Conservation (phyloP, 2,888 invertebrate genomes). For the Gisinianus flammeolus region DNA sequence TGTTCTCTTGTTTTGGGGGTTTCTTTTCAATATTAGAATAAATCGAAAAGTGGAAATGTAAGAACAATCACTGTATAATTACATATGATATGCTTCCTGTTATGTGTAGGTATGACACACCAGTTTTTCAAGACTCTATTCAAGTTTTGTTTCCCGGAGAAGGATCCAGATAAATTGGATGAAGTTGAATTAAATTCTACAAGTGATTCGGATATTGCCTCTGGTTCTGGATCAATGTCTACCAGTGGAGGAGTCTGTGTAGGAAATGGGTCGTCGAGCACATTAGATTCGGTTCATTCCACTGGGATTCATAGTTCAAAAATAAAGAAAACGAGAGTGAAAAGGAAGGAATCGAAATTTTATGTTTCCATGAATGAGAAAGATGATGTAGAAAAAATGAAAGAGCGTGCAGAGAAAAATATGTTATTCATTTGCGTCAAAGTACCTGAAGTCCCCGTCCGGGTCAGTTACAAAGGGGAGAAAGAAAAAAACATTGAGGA, state of each 20-base stretch:
- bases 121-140: slow-evolving; percentile 97
- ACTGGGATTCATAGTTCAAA: slow-evolving; percentile 15
- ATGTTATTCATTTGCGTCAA: slow-evolving; percentile 98
- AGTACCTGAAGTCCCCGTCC: slow-evolving; percentile 94
- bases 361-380: slow-evolving; percentile 85
- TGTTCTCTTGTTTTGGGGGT: too few species aligned
- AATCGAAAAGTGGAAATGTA: too few species aligned
- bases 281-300: slow-evolving; percentile 33
- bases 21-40: too few species aligned
- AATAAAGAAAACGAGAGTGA: slow-evolving; percentile 54
- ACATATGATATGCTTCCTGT: too few species aligned
- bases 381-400: slow-evolving; percentile 98
- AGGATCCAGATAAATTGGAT: slow-evolving; percentile 84
- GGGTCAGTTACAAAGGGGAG: slow-evolving; percentile 94
- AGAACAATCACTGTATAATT: too few species aligned
- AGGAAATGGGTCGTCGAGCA: slow-evolving; percentile 23
- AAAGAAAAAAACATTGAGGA: slow-evolving; percentile 98
- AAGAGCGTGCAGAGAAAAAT: slow-evolving; percentile 97
- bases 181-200: slow-evolving; percentile 68
- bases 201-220: slow-evolving; percentile 44
- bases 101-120: slow-evolving; percentile 84
- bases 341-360: slow-evolving; percentile 81
- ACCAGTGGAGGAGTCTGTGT: slow-evolving; percentile 38
- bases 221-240: neutral
- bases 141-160: slow-evolving; percentile 95